Percentiles rank a stretch among this genome's conserved stretches.
phyloP scores from a whole-genome alignment of 2,113 vertebrate genomes.

The Rhodinocichla rosea region DNA sequence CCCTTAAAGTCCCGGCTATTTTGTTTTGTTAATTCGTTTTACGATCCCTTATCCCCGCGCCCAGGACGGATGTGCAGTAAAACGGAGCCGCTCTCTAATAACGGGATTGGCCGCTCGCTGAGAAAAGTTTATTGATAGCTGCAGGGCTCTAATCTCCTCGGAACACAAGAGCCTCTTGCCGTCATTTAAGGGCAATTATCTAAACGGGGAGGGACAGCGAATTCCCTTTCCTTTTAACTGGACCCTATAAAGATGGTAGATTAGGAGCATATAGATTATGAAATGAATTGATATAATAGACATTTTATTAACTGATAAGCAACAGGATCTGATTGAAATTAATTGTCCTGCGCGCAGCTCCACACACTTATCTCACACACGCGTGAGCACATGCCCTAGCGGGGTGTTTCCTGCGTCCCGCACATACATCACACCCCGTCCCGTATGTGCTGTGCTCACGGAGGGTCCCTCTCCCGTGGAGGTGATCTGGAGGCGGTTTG shows the following conservation, averaged over 20 bases:
- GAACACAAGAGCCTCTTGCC: slow-evolving; percentile 81
- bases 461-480: rapidly evolving
- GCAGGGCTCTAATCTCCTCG: slow-evolving; percentile 86
- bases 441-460: rapidly evolving
- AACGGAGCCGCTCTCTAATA: slow-evolving; percentile 59
- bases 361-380: not conserved
- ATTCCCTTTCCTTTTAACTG: slow-evolving; percentile 79
- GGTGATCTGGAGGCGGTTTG: not conserved
- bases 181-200: slow-evolving; percentile 88
- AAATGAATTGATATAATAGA: slow-evolving; percentile 60
- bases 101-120: slow-evolving; percentile 74
- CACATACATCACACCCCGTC: rapidly evolving
- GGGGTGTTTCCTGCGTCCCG: not conserved
- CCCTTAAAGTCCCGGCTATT: not conserved
- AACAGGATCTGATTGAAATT: not conserved
- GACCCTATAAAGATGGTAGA: slow-evolving; percentile 81
- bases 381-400: not conserved
- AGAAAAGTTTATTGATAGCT: slow-evolving; percentile 81
- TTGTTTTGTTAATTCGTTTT: slow-evolving; percentile 46
- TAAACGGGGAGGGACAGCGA: slow-evolving; percentile 72
- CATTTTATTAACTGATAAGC: slow-evolving; percentile 68
- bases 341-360: not conserved
- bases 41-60: slow-evolving; percentile 42
- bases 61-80: slow-evolving; percentile 67
- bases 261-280: slow-evolving; percentile 70